These are phyloP conservation scores for Drosophila teissieri DNA, from an alignment of 1,140 invertebrate genomes.

Conservation along the genomic window DNA sequence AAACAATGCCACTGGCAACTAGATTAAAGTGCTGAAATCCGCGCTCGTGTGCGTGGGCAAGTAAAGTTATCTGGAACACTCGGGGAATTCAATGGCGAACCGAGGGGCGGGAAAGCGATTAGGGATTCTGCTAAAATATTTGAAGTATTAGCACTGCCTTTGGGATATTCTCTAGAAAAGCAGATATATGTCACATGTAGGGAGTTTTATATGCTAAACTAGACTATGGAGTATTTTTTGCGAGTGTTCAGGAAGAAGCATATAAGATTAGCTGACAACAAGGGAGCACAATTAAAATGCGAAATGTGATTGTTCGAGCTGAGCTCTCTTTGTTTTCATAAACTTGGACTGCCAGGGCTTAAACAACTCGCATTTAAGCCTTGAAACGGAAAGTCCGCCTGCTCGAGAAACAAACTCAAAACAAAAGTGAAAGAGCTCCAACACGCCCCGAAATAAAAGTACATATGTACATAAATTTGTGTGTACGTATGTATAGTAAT, in stretches of 20 bases:
- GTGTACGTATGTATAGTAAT: background rate
- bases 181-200: too few species aligned
- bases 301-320: background rate
- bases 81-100: background rate
- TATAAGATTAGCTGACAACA: background rate
- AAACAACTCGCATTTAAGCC: constrained; percentile 17
- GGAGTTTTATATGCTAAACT: background rate
- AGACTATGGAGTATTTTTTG: background rate
- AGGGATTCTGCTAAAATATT: constrained; percentile 11
- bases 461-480: background rate
- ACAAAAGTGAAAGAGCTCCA: constrained; percentile 46
- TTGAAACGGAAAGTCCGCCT: constrained; percentile 40
- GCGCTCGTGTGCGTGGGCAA: constrained; percentile 36
- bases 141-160: background rate
- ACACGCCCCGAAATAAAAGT: constrained; percentile 3
- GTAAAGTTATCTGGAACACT: constrained; percentile 33
- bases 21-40: constrained; percentile 35
- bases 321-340: constrained; percentile 7
- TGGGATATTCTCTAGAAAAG: too few species aligned
- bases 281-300: background rate
- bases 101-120: background rate
- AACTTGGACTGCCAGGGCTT: background rate
- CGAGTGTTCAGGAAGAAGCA: background rate
- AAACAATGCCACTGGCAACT: constrained; percentile 37
- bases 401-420: constrained; percentile 5